These are phyloP conservation scores for Machimus rusticus DNA, from an alignment of 2,888 invertebrate species.

Conservation along the genomic window DNA sequence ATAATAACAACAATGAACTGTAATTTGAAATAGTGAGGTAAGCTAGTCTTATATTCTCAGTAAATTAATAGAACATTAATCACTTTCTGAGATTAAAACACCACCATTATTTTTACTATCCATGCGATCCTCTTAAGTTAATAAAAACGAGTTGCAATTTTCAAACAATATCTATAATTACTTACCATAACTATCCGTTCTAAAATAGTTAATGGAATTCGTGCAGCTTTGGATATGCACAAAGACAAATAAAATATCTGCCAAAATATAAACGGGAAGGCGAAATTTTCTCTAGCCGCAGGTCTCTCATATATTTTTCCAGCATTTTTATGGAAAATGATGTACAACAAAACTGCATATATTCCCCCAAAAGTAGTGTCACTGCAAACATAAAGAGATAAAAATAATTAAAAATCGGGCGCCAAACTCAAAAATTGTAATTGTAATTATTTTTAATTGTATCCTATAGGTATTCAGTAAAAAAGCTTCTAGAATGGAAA, in stretches of 20 bases:
- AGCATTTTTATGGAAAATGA: conserved; percentile 83
- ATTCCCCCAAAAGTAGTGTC: conserved; percentile 77
- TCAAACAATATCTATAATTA: not conserved
- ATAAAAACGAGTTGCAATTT: not conserved
- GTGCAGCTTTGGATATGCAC: conserved; percentile 63
- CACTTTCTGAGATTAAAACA: no score
- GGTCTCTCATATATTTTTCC: conserved; percentile 89
- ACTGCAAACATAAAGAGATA: conserved; percentile 64
- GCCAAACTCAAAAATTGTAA: no score
- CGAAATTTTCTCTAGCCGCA: conserved; percentile 85
- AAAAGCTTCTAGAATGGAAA: no score
- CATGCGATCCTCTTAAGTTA: no score
- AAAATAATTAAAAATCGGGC: not conserved
- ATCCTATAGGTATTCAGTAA: no score
- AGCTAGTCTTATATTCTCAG: no score
- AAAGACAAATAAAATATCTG: conserved; percentile 74
- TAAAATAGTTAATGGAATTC: conserved; percentile 48
- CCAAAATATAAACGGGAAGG: conserved; percentile 78
- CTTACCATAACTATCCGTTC: not conserved
- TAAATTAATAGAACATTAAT: no score
- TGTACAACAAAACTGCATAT: conserved; percentile 74
- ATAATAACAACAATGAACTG: no score
- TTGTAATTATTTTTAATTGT: no score
- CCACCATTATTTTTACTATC: no score
- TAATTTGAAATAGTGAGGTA: no score